Conservation (phyloP, 2,888 invertebrate genomes). For the Trypoxylon attenuatum region DNA sequence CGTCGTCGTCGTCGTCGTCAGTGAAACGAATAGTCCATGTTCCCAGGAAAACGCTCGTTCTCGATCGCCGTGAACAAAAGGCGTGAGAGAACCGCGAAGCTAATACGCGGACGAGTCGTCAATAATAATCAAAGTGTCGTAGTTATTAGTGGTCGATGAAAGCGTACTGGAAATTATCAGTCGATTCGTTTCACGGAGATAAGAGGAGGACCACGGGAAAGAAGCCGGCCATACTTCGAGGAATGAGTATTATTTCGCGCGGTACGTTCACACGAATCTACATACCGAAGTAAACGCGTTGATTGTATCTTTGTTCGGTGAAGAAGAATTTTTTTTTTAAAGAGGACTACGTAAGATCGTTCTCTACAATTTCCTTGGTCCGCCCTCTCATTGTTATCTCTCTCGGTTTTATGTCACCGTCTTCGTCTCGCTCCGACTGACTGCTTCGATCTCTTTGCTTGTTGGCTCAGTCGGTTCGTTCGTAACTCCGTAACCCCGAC, state of each 20-base stretch:
- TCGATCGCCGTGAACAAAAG: background rate
- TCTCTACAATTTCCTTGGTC: background rate
- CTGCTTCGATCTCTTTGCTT: background rate
- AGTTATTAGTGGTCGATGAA: background rate
- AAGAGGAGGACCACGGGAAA: background rate
- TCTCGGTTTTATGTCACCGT: background rate
- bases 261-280: background rate
- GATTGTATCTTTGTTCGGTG: no score
- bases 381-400: background rate
- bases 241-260: background rate
- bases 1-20: background rate
- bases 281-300: background rate
- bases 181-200: no score
- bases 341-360: no score
- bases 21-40: background rate
- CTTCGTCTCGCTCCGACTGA: background rate
- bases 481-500: background rate
- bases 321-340: no score
- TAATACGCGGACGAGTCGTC: background rate
- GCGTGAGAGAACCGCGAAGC: no score
- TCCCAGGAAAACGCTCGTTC: slow-evolving; percentile 3
- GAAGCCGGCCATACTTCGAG: background rate
- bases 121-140: background rate
- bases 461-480: background rate
- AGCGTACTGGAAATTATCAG: background rate